Percentiles rank a stretch among this genome's conserved stretches.
Conservation (phyloP, 2,888 invertebrate species). For the Metalampra italica region DNA sequence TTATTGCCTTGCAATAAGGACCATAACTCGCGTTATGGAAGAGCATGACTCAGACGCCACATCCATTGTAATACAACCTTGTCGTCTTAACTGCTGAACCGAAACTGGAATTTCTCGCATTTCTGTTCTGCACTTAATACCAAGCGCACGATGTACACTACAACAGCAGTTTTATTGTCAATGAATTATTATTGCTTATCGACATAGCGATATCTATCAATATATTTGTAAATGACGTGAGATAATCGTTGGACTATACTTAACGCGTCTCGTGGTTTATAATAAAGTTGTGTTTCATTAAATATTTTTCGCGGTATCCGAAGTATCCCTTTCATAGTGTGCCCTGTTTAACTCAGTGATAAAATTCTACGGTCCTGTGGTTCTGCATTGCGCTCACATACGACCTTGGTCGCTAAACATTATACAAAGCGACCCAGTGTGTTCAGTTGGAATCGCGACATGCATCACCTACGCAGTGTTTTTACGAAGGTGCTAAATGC, state of each 20-base stretch:
- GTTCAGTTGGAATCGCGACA: constrained; percentile 55
- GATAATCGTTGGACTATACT: neutral
- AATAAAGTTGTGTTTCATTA: too few relatives aligned
- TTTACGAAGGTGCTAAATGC: constrained; percentile 55
- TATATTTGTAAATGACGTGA: neutral
- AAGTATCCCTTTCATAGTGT: neutral
- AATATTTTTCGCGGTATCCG: too few relatives aligned
- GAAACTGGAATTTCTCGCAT: neutral
- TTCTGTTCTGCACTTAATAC: neutral
- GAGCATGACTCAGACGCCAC: neutral
- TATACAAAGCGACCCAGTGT: constrained; percentile 26
- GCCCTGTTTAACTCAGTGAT: neutral
- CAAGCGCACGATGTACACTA: too few relatives aligned
- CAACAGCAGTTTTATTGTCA: neutral
- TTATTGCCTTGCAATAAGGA: neutral
- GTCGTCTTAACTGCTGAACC: neutral
- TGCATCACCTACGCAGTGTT: constrained; percentile 71
- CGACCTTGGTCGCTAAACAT: constrained; percentile 18
- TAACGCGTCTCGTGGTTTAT: neutral
- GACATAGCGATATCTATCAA: neutral
- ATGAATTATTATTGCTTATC: neutral
- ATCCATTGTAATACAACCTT: neutral
- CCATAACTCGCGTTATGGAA: neutral
- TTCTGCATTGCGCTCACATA: constrained; percentile 20
- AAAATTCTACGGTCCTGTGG: constrained; percentile 35